Conservation (phyloP, 2,113 vertebrate species). For the Microcebus jonahi region DNA sequence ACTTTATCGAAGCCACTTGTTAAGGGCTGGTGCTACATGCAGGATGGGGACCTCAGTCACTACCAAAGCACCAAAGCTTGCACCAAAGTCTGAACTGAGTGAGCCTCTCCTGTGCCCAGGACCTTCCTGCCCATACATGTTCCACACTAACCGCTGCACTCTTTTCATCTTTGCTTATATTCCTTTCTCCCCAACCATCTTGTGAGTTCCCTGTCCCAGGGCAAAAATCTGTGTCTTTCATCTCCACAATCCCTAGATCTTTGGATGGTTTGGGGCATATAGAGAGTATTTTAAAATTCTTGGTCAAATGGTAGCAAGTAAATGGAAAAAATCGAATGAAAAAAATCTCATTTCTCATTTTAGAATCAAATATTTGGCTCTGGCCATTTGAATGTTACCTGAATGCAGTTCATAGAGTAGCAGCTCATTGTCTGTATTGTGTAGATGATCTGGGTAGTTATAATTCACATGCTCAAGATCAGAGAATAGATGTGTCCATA, state of each 20-base stretch:
- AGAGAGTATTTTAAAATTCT: background rate
- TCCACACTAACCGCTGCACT: accelerated
- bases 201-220: background rate
- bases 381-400: background rate
- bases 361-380: background rate
- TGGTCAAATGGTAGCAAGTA: background rate
- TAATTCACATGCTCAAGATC: background rate
- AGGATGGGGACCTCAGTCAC: background rate
- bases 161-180: background rate
- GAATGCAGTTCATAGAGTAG: background rate
- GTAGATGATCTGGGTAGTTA: background rate
- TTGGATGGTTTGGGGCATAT: background rate
- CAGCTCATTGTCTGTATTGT: background rate
- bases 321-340: background rate
- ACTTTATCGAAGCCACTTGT: background rate
- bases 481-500: background rate
- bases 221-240: background rate
- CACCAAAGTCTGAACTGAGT: background rate
- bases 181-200: background rate
- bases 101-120: accelerated
- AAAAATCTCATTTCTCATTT: background rate
- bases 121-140: too few species aligned
- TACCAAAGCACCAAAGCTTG: background rate
- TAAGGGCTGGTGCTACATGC: accelerated
- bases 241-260: background rate